Conservation (phyloP, 2,888 invertebrate species). For the Stenichneumon culpator region DNA sequence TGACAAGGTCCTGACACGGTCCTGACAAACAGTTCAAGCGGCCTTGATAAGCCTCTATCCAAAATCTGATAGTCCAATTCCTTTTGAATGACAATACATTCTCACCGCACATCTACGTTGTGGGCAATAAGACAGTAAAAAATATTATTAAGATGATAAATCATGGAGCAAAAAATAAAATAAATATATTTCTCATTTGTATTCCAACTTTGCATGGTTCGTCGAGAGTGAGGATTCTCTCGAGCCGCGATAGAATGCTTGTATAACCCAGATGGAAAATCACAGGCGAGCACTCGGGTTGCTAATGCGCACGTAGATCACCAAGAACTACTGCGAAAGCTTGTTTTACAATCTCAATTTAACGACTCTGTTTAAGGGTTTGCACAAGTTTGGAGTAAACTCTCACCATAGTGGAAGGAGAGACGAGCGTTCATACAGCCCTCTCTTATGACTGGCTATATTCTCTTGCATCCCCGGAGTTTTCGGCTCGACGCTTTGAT, state of each 20-base stretch:
- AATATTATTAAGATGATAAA: no score
- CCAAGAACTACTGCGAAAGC: not conserved
- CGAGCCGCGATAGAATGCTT: not conserved
- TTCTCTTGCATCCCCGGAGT: not conserved
- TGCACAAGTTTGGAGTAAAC: constrained; percentile 51
- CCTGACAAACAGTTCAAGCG: not conserved
- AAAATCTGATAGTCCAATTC: no score
- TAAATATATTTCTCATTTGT: no score
- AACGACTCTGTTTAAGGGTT: constrained; percentile 46
- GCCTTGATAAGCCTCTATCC: no score
- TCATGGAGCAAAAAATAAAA: no score
- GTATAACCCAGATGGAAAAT: constrained; percentile 7
- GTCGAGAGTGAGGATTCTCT: not conserved
- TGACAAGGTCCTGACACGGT: no score
- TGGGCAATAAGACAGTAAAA: no score
- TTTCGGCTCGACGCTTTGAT: not conserved
- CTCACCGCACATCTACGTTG: no score
- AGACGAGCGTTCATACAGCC: not conserved
- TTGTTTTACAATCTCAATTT: constrained; percentile 45
- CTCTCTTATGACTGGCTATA: not conserved
- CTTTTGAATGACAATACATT: no score
- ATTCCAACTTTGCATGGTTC: not conserved
- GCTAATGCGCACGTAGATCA: not conserved
- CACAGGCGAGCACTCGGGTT: not conserved
- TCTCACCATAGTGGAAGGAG: not conserved